Percentiles rank a stretch among this genome's conserved stretches.
Conservation (phyloP, 1,140 invertebrate genomes). For the Alviniconcha marisindica region DNA sequence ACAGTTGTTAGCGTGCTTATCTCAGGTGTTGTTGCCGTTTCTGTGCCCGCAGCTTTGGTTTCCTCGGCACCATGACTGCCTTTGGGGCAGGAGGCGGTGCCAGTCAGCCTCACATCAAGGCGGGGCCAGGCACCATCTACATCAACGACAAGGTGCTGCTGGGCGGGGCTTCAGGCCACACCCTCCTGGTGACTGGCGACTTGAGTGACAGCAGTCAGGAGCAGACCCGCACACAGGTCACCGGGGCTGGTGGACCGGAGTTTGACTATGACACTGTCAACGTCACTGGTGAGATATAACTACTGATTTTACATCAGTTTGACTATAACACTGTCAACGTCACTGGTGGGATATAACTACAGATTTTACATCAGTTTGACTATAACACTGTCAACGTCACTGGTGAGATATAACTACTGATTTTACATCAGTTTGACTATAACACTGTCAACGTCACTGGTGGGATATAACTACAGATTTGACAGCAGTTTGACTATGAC, state of each 20-base stretch:
- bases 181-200: slow-evolving; percentile 52
- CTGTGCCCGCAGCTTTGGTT: slow-evolving; percentile 55
- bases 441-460: slow-evolving; percentile 54
- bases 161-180: slow-evolving; percentile 41
- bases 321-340: slow-evolving; percentile 55
- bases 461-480: slow-evolving; percentile 14
- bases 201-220: slow-evolving; percentile 50
- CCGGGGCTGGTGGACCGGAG: slow-evolving; percentile 41
- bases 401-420: slow-evolving; percentile 40
- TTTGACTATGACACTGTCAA: slow-evolving; percentile 57
- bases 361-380: slow-evolving; percentile 39
- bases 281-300: slow-evolving; percentile 49
- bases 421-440: slow-evolving; percentile 49
- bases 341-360: slow-evolving; percentile 43
- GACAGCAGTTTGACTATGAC: neutral
- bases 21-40: too few relatives aligned
- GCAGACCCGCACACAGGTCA: slow-evolving; percentile 56
- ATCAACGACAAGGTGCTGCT: slow-evolving; percentile 46
- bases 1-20: too few relatives aligned
- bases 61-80: slow-evolving; percentile 57
- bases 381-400: slow-evolving; percentile 55
- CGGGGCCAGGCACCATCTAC: slow-evolving; percentile 66
- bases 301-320: slow-evolving; percentile 36
- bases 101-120: slow-evolving; percentile 52
- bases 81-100: slow-evolving; percentile 61